Evolutionary conservation across 1,140 invertebrate species (phyloP).

Genomic region (Cherax destructor): DNA sequence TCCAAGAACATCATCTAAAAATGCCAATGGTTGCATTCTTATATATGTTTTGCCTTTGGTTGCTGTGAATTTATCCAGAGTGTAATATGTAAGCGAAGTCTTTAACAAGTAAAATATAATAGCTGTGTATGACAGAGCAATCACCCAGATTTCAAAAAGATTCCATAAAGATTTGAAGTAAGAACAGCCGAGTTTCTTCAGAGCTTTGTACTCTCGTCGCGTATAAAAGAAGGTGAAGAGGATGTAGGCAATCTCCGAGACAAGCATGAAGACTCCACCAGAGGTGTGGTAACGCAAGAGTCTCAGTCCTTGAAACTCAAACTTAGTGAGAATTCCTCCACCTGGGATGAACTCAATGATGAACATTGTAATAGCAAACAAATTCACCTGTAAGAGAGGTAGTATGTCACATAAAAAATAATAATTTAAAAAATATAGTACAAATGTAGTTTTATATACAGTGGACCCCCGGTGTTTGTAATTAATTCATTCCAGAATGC

Average conservation of each 20-base stretch:
- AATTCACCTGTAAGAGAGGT: constrained; percentile 74
- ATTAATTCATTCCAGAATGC: too few relatives aligned
- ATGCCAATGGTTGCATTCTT: constrained; percentile 62
- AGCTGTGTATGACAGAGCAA: constrained; percentile 66
- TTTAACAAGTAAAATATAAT: constrained; percentile 71
- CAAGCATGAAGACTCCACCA: constrained; percentile 54
- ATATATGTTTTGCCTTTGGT: constrained; percentile 69
- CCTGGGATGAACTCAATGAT: constrained; percentile 77
- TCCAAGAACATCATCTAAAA: constrained; percentile 53
- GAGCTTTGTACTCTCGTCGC: constrained; percentile 45
- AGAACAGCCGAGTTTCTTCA: constrained; percentile 61
- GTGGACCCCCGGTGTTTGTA: too few relatives aligned
- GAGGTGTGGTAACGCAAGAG: constrained; percentile 63
- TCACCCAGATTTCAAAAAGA: constrained; percentile 63
- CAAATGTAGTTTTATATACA: too few relatives aligned
- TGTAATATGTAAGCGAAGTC: constrained; percentile 60
- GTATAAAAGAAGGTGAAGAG: constrained; percentile 71
- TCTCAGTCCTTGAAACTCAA: constrained; percentile 77
- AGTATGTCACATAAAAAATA: neutral
- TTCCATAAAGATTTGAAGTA: constrained; percentile 72
- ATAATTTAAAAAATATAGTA: too few relatives aligned
- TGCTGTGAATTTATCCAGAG: constrained; percentile 54
- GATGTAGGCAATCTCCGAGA: constrained; percentile 68
- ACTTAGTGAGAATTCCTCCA: constrained; percentile 77
- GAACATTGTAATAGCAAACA: constrained; percentile 78